Evolutionary conservation across 2,113 vertebrate species (phyloP), one percentile per base, ranked within the genome.

Genomic region (Anhinga anhinga): DNA sequence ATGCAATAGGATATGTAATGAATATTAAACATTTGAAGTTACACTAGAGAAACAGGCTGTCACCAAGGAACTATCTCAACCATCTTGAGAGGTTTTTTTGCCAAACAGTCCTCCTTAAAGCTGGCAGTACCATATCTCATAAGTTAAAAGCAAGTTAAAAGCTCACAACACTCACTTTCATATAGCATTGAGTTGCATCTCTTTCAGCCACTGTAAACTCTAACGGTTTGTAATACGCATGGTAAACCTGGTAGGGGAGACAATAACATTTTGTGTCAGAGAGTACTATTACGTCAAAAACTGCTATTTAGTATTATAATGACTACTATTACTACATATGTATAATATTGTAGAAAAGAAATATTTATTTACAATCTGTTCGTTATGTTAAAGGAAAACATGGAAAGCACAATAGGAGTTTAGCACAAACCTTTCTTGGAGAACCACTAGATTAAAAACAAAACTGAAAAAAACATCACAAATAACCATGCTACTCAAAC

Each of bases 151-250:
- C 17, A 88, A 93, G 38, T 71, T 72, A 83, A 72, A 91, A 77
- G 52, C 14, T 47, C 62, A 30, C 32, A 87, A 52, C 22, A 72
- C 97, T 97, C 77, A 99, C 99, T 98, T 99, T 99, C 14, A 99
- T 97, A 97, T 99, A 99, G 95, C 99, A 99, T 72, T 99, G 99
- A 94, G 98, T 95, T 17, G 98, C 96, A 56, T 99, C 98, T 70
- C 98, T 98, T 94, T 99, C 98, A 22, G 99, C 95, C 29, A 99
- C 98, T 4, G 98, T 98, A 96, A 99, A 99, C 93, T 99, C 99
- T 90, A 99, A 96, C 5, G 99, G 99, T 92, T 99, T 99, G 95
- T 99, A 99, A 97, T 99, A 99, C 0, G 99, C 99, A 19, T 99
- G 99, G 92, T 98, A 99, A 8, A 99, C 99, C 99, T 99, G 93